phyloP scores from a whole-genome alignment of 2,113 vertebrate species.

The Rhadina sibilatrix region DNA sequence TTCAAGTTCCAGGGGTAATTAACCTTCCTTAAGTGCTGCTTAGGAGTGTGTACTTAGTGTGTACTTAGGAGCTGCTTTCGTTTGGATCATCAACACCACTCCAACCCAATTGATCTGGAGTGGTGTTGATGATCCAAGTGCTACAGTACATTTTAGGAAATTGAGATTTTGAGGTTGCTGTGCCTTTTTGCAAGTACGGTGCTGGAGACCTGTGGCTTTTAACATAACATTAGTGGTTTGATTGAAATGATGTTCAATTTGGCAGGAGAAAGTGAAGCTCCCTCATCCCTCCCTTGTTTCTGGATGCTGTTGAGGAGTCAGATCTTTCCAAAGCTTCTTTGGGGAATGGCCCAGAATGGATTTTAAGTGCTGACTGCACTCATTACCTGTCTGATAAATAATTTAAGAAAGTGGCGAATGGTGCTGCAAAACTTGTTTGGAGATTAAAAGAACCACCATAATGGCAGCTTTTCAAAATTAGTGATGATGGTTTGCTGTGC shows the following conservation, averaged over 20 bases:
- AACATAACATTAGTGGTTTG: not conserved
- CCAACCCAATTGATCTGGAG: accelerated
- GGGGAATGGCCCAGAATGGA: not conserved
- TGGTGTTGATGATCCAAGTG: not conserved
- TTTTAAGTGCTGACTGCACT: not conserved
- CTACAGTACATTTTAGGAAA: not conserved
- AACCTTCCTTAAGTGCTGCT: not conserved
- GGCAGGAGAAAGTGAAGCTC: not conserved
- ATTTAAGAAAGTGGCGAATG: not conserved
- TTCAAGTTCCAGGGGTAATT: not conserved
- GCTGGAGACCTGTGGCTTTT: not conserved
- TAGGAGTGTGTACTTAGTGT: no score
- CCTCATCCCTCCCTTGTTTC: not conserved
- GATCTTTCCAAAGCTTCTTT: not conserved
- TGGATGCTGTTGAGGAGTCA: not conserved
- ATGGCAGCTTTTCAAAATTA: not conserved
- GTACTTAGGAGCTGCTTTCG: not conserved
- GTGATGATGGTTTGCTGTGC: not conserved
- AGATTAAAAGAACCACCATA: not conserved
- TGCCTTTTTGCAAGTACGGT: not conserved
- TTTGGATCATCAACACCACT: no score
- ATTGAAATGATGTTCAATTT: not conserved
- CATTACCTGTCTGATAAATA: not conserved
- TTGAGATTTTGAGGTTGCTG: not conserved
- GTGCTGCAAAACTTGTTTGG: not conserved